phyloP scores from a whole-genome alignment of 2,888 invertebrate genomes.

The Julus scanicus region DNA sequence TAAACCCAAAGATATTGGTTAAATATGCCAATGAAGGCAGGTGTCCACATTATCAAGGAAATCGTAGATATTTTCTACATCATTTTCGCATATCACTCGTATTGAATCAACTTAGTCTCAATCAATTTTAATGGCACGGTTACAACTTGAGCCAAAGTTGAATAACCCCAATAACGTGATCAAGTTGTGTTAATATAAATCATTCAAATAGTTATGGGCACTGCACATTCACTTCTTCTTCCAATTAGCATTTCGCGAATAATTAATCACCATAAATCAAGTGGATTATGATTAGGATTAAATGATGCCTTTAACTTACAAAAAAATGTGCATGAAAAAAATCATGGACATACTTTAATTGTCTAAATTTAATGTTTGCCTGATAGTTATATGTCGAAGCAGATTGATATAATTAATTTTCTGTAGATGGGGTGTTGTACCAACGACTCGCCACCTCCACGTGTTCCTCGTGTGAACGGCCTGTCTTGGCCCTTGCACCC shows the following conservation, averaged over 20 bases:
- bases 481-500: conserved; percentile 78
- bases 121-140: no score
- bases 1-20: no score
- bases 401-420: neutral
- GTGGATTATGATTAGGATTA: neutral
- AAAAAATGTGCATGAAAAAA: no score
- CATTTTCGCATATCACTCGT: no score
- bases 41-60: no score
- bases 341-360: no score
- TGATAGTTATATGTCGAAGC: no score
- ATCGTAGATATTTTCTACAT: no score
- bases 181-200: neutral
- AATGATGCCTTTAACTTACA: no score
- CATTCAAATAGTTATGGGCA: neutral
- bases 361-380: no score
- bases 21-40: no score
- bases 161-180: neutral
- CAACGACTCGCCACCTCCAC: conserved; percentile 50
- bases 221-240: neutral
- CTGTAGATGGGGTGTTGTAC: conserved; percentile 51
- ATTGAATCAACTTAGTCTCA: no score
- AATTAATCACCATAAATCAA: neutral
- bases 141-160: neutral
- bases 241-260: neutral
- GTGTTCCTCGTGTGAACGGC: conserved; percentile 57